A percentile compares a stretch with the other conserved stretches of the same genome.
phyloP scores from a whole-genome alignment of 1,140 invertebrate species.

The Atta texana region DNA sequence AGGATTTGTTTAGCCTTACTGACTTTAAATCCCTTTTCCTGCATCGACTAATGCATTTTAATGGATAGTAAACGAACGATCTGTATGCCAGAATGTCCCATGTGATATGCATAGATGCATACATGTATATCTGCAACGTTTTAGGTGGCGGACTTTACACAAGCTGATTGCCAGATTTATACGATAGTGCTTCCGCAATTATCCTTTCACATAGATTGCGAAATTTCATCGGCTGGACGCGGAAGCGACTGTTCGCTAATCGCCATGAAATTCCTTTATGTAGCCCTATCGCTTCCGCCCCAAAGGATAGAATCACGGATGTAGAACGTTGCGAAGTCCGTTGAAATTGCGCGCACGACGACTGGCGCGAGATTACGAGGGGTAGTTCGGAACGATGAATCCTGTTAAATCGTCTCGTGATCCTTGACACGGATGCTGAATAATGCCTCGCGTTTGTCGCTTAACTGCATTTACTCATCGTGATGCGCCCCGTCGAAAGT shows the following conservation, averaged over 20 bases:
- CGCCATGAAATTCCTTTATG: constrained; percentile 39
- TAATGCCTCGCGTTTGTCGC: constrained; percentile 15
- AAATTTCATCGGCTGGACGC: not conserved
- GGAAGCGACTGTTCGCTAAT: not conserved
- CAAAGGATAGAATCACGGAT: not conserved
- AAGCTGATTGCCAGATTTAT: constrained; percentile 5
- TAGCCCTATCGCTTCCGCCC: not conserved
- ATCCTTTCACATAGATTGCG: not conserved
- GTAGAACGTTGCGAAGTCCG: constrained; percentile 10
- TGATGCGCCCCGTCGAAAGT: not conserved
- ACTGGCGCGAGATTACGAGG: constrained; percentile 9
- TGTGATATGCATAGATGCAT: not conserved
- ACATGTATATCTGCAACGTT: not conserved
- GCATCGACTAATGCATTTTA: constrained; percentile 21
- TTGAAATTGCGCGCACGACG: constrained; percentile 20
- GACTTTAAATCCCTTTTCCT: not conserved
- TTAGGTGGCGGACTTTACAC: not conserved
- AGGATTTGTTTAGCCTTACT: not conserved
- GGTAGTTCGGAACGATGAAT: not conserved
- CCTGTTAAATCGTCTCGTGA: constrained; percentile 28
- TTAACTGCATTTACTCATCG: not conserved
- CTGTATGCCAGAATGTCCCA: not conserved
- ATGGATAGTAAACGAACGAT: not conserved
- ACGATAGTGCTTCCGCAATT: constrained; percentile 25
- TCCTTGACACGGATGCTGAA: constrained; percentile 23